phyloP scores from a whole-genome alignment of 1,140 invertebrate genomes.

The Polypedilum pembai region DNA sequence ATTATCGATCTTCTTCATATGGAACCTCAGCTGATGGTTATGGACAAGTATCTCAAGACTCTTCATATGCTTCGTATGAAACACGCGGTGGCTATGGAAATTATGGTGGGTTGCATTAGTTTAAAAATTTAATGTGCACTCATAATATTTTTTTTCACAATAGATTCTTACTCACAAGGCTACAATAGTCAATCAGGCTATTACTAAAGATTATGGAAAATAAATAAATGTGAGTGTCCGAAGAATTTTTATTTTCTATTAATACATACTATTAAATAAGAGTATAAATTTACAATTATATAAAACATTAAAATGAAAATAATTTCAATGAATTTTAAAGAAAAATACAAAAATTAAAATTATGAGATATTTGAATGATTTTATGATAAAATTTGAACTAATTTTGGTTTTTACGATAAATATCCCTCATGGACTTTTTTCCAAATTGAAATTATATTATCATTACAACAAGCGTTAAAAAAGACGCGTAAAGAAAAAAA shows the following conservation, averaged over 20 bases:
- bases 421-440: too few species aligned
- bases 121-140: not conserved
- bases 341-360: too few species aligned
- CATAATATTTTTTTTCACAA: not conserved
- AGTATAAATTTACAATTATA: too few species aligned
- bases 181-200: conserved; percentile 6
- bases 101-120: not conserved
- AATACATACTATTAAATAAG: conserved; percentile 1
- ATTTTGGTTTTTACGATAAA: too few species aligned
- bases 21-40: not conserved
- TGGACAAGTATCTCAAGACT: conserved; percentile 9
- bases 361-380: too few species aligned
- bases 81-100: not conserved
- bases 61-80: not conserved
- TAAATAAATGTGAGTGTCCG: not conserved
- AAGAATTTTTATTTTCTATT: conserved; percentile 7
- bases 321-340: too few species aligned
- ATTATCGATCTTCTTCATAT: not conserved
- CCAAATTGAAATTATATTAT: too few species aligned
- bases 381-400: too few species aligned
- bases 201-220: conserved; percentile 12
- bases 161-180: conserved; percentile 16
- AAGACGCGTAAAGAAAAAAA: too few species aligned
- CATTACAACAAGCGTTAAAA: too few species aligned
- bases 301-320: too few species aligned